Base-by-base conservation (phyloP, 2,888 invertebrate species). In the Gastrophysa polygoni region DNA sequence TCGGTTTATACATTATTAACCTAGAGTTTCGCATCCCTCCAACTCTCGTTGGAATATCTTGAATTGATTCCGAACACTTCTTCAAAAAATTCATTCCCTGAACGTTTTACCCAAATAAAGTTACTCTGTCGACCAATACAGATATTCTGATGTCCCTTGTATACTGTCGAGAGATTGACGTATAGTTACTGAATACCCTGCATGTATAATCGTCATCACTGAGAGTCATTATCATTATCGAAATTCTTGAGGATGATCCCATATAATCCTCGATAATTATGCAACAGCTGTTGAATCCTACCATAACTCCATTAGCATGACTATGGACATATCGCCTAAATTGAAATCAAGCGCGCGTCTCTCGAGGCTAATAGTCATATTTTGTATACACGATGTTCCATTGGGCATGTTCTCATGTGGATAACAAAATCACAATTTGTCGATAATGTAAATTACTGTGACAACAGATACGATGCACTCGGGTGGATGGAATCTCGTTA, bases 381-480 rank as follows among this genome's bases (percentile, higher is more conserved):
- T 67, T 67, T 67, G 57, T 57, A 56, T 62, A 51, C 47, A 51
- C 60, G 62, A 64, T 64, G 64, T 67, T 64, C 46, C 49, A 61
- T 56, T 63, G 34, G 61, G 57, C 59, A 63, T 67, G 62, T 62
- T 61, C 54, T 61, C 38, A 57, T 32, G 55, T 50, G 59, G 67
- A 64, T 67, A 67, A 64, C 67, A 47, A 59, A 59, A 64, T 61
- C 61, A 64, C 61, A 58, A 55, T 60, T 49, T 60, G 50, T 66
- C 63, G 60, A 61, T 66, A 58, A 61, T 62, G 66, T 63, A 58
- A 66, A 66, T 59, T 59, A 61, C 60, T 63, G 58, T 60, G 29
- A 60, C 57, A 59, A 65, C 59, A 59, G 62, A 65, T 65, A 65
- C 54, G 61, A 44, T 57, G 46, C 56, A 65, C 54, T 54, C 20